Base-by-base conservation (phyloP, 2,113 vertebrate species). In the Sminthopsis crassicaudata region DNA sequence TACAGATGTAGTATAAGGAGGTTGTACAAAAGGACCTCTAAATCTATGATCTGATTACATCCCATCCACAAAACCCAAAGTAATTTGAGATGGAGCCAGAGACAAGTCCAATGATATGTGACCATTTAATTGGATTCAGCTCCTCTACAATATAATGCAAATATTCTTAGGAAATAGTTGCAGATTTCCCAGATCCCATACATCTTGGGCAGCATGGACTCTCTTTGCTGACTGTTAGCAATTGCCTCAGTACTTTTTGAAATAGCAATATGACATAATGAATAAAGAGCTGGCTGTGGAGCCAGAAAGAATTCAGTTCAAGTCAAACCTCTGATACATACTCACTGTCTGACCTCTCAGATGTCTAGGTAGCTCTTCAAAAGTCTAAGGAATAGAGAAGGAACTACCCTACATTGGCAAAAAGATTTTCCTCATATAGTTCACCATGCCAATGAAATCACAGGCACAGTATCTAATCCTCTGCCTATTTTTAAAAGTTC, bases 171-270 rank as follows among this genome's bases (percentile, higher is more conserved):
- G 26, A 93, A 97, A 93, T 16, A 76, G 24, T 76, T 97, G 93
- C 93, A 93, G 96, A 97, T 53, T 67, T 24, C n/a, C 46, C 92
- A 92, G 19, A 94, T 94, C 3, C 46, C 91, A 57, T 93, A 26
- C 90, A 95, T 96, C 26, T 95, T 93, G 90, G 51, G 90, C 92
- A 90, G 89, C 25, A 92, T 91, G 93, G 48, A n/a, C 95, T 97
- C 96, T 94, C 95, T 55, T 92, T 95, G 51, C 97, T 96, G 91
- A 93, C 19, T 67, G 51, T 67, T 92, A 54, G 90, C 12, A 88
- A 51, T 84, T 93, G 16, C 89, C 3, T 91, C 1, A 90, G 26
- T 91, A 50, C 60, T 67, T 67, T 67, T 16, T 50, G 50, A 36
- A 67, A 67, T 5, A 67, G 30, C 27, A 67, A 30, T 67, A 12